Conservation (phyloP, 1,140 invertebrate genomes). For the Fopius arisanus region DNA sequence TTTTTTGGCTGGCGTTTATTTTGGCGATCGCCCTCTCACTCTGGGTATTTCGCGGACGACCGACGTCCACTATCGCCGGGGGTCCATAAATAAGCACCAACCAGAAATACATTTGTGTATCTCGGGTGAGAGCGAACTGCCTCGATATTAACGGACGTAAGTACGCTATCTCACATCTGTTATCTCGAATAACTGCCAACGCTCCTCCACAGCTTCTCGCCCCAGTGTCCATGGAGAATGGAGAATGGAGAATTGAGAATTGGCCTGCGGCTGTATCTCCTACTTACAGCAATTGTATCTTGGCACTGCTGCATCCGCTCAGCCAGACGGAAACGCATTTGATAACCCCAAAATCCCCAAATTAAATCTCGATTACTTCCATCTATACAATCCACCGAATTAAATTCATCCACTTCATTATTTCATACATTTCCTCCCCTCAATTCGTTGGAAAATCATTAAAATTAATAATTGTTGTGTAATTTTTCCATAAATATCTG, state of each 20-base stretch:
- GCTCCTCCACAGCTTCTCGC: not conserved
- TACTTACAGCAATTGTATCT: slow-evolving; percentile 6
- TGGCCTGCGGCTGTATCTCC: not conserved
- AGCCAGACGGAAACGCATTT: not conserved
- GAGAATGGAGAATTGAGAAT: not conserved
- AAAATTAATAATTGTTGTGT: no score
- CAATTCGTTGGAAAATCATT: no score
- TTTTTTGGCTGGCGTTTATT: not conserved
- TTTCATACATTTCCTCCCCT: no score
- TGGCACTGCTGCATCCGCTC: not conserved
- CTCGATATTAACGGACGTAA: slow-evolving; percentile 45
- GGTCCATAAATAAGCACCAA: slow-evolving; percentile 49
- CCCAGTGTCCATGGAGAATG: not conserved
- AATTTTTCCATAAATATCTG: no score
- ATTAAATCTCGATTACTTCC: not conserved
- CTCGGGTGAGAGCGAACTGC: slow-evolving; percentile 22
- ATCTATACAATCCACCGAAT: not conserved
- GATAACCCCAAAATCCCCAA: not conserved
- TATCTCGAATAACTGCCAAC: slow-evolving; percentile 36
- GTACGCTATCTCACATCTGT: slow-evolving; percentile 45
- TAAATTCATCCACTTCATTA: no score
- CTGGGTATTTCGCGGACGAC: not conserved
- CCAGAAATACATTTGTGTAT: slow-evolving; percentile 53
- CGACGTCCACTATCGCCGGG: slow-evolving; percentile 42
- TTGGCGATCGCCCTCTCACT: not conserved